Evolutionary conservation across 1,140 invertebrate genomes (phyloP), one percentile per base, ranked within the genome.

Genomic region (Varroa destructor): DNA sequence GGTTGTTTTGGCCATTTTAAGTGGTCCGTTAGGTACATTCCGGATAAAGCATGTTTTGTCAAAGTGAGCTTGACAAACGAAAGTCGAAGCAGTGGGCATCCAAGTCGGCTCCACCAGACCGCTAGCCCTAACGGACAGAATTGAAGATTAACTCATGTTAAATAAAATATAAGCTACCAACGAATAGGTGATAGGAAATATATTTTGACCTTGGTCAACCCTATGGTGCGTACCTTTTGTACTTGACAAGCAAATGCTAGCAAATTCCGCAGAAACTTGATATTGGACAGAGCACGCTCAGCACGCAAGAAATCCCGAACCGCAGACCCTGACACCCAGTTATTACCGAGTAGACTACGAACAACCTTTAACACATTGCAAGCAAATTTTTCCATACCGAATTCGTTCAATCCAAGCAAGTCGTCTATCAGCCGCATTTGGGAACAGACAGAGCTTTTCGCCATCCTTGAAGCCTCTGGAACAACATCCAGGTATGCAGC

Each of bases 381-480:
- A 25, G 25, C 25, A 25, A 25, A 25, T 25, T 25, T 25, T 25
- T n/a, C 61, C 8, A 6, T 37, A 67, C 61, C 61, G 10, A 43
- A 67, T 67, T 12, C 46, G 46, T 40, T 67, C 61, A 37, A 67
- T 67, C 61, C 61, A 67, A 40, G 61, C 46, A 12, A 43, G 61
- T 37, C 61, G 1, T 67, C 61, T n/a, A 37, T 67, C 61, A 14
- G 37, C 40, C 5, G 61, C 61, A 43, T 67, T 40, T 36, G 61
- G 61, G 36, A 67, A 67, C 14, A 46, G 40, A 46, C 61, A 67
- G 12, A 67, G 36, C 36, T 67, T 67, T 46, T 67, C 61, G 61
- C 61, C 61, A 37, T 67, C 61, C 37, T 67, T 67, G 40, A 67
- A 37, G 37, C 61, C 61, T 46, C 40, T 67, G 61, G 61, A 67